Evolutionary conservation across 1,140 invertebrate species (phyloP).

Genomic region (Paraescarpia echinospica): DNA sequence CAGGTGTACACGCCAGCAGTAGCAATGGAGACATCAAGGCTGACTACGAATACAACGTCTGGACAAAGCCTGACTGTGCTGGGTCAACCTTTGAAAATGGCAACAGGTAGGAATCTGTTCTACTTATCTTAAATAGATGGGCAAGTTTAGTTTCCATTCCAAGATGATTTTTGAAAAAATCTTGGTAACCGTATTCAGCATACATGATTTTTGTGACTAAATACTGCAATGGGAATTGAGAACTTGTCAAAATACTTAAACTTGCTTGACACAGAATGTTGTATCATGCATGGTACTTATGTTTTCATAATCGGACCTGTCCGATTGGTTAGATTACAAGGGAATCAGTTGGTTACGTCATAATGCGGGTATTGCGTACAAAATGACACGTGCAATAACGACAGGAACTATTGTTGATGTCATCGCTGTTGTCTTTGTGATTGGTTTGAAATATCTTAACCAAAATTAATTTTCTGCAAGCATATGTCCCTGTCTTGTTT

Average conservation of each 20-base stretch:
- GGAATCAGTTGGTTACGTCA: too few species aligned
- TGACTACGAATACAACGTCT: constrained; percentile 85
- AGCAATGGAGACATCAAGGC: constrained; percentile 54
- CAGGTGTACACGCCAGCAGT: not conserved
- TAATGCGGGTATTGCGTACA: not conserved
- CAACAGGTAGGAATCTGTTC: constrained; percentile 63
- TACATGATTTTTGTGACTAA: too few species aligned
- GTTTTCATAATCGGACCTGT: too few species aligned
- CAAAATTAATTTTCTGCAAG: too few species aligned
- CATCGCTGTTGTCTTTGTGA: too few species aligned
- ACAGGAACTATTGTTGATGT: not conserved
- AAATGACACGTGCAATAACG: not conserved
- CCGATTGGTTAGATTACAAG: too few species aligned
- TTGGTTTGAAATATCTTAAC: too few species aligned
- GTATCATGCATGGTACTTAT: too few species aligned
- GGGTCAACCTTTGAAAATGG: constrained; percentile 87
- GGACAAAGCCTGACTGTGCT: constrained; percentile 86
- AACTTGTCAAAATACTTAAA: too few species aligned
- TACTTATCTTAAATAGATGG: not conserved
- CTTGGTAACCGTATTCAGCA: not conserved
- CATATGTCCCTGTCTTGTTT: too few species aligned
- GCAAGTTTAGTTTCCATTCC: not conserved
- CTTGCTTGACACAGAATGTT: too few species aligned
- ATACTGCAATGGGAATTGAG: too few species aligned
- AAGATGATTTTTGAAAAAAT: not conserved